Evolutionary conservation across 2,797 vertebrate genomes (phyloP).

Genomic region (Falco biarmicus): DNA sequence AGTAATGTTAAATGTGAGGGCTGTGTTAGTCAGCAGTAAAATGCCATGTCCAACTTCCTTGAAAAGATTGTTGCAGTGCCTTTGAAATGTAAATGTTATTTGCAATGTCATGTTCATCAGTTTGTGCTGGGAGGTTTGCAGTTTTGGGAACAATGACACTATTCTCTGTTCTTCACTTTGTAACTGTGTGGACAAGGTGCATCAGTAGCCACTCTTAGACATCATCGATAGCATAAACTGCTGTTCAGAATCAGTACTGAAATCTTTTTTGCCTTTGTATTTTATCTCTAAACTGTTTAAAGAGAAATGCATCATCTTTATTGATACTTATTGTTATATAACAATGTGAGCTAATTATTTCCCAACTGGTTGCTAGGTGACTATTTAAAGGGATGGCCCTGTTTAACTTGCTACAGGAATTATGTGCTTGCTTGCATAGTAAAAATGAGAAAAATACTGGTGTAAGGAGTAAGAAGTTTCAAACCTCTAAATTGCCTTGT

Average conservation of each 20-base stretch:
- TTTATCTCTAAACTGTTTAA: neutral
- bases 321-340: neutral
- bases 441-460: neutral
- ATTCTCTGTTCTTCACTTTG: accelerated
- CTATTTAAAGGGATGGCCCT: neutral
- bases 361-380: neutral
- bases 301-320: neutral
- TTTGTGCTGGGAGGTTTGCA: neutral
- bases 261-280: neutral
- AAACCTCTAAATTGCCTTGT: neutral
- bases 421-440: neutral
- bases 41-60: neutral
- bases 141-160: neutral
- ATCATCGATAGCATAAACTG: neutral
- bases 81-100: constrained; percentile 24
- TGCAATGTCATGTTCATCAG: neutral
- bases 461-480: neutral
- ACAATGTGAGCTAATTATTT: neutral
- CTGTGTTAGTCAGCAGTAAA: neutral
- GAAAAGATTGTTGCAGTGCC: neutral
- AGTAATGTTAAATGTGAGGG: neutral
- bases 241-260: neutral
- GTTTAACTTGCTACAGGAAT: neutral
- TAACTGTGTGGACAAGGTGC: neutral
- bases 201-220: neutral